phyloP scores from a whole-genome alignment of 37 sponge, comb jelly and placozoan genomes.

The Chondrosia reniformis region DNA sequence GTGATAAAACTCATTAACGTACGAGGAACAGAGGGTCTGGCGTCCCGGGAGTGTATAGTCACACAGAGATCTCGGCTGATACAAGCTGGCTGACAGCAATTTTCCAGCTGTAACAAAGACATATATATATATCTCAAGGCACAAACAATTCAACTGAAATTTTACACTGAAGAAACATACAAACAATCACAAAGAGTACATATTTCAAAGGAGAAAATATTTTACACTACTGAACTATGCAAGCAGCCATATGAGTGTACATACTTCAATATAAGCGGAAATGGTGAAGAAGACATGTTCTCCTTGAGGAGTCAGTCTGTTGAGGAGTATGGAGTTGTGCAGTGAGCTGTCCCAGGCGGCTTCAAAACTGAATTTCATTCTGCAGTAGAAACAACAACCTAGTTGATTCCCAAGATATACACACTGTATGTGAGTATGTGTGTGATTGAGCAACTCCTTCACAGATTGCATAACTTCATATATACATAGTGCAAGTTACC shows the following conservation, averaged over 20 bases:
- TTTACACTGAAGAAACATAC: too few relatives aligned
- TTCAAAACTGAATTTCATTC: constrained; percentile 61
- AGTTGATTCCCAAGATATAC: too few relatives aligned
- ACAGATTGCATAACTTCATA: too few relatives aligned
- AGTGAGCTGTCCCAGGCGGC: constrained; percentile 96
- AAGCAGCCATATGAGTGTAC: too few relatives aligned
- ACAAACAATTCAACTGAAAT: too few relatives aligned
- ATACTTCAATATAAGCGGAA: constrained; percentile 84
- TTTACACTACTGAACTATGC: too few relatives aligned
- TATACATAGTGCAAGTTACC: too few relatives aligned
- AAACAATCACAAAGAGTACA: too few relatives aligned
- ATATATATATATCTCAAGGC: too few relatives aligned
- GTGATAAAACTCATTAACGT: constrained; percentile 61
- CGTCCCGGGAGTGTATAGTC: constrained; percentile 57
- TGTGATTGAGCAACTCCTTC: too few relatives aligned
- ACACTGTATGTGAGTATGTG: too few relatives aligned
- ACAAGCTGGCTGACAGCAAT: constrained; percentile 72
- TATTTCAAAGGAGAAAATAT: too few relatives aligned
- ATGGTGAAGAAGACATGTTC: constrained; percentile 66
- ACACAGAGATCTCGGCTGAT: constrained; percentile 70
- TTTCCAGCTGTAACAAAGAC: constrained; percentile 79
- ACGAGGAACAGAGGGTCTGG: constrained; percentile 43
- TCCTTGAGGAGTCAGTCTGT: constrained; percentile 63
- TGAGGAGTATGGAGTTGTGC: constrained; percentile 84
- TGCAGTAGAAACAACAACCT: constrained; percentile 6